Evolutionary conservation across 2,797 vertebrate species (phyloP).

Genomic region (Bradypodion pumilum): DNA sequence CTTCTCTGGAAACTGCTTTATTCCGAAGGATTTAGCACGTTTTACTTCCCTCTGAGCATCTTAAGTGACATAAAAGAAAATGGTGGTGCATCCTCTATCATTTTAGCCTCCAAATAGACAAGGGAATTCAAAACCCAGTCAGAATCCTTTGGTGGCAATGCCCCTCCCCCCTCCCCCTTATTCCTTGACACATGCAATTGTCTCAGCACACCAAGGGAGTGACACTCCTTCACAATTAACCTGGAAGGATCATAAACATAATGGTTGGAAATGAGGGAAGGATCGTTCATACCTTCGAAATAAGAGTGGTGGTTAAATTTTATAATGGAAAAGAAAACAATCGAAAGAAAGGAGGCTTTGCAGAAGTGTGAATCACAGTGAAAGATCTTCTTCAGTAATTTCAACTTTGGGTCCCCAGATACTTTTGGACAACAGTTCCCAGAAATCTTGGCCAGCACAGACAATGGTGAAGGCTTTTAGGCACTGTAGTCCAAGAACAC

Average conservation of each 20-base stretch:
- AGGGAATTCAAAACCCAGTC: constrained; percentile 44
- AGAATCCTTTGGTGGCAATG: constrained; percentile 37
- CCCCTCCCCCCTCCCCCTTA: too few relatives aligned
- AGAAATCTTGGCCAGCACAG: too few relatives aligned
- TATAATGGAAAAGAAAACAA: neutral
- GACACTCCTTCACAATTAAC: constrained; percentile 52
- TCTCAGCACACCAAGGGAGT: constrained; percentile 46
- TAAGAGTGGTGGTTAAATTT: constrained; percentile 17
- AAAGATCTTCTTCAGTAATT: constrained; percentile 27
- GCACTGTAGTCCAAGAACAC: too few relatives aligned
- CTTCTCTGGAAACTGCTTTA: constrained; percentile 32
- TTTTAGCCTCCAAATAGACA: constrained; percentile 20
- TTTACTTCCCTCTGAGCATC: constrained; percentile 34
- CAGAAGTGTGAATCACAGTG: constrained; percentile 61
- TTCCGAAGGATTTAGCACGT: constrained; percentile 36
- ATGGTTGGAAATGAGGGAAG: constrained; percentile 48
- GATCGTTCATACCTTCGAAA: constrained; percentile 62
- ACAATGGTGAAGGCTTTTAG: too few relatives aligned
- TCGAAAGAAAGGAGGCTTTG: constrained; percentile 49
- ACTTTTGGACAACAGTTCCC: too few relatives aligned
- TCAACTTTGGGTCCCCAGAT: too few relatives aligned
- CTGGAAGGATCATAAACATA: constrained; percentile 53
- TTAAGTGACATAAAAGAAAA: constrained; percentile 38
- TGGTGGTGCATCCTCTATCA: neutral
- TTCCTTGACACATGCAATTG: too few relatives aligned